Conservation (phyloP, 2,797 vertebrate genomes). For the Pelodytes ibericus region DNA sequence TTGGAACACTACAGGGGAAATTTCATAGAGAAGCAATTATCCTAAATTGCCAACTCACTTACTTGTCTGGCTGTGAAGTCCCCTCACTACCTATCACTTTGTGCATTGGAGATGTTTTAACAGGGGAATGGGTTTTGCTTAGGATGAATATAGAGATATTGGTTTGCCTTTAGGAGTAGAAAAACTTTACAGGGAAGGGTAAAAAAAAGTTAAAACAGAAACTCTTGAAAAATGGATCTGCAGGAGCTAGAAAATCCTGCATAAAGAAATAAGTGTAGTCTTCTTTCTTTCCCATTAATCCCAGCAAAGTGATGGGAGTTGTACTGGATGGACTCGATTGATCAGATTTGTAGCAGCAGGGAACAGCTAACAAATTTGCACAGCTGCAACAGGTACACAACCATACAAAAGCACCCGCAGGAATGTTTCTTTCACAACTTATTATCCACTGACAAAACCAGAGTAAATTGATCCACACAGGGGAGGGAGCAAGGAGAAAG, state of each 20-base stretch:
- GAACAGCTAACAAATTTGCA: not conserved
- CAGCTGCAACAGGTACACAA: conserved; percentile 22
- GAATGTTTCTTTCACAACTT: not conserved
- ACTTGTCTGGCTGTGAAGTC: conserved; percentile 19
- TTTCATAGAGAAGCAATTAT: conserved; percentile 47
- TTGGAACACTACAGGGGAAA: conserved; percentile 43
- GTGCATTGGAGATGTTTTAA: not conserved
- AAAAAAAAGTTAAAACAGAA: not conserved
- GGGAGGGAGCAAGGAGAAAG: conserved; percentile 8
- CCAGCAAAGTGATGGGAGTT: not conserved
- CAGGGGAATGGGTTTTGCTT: not conserved
- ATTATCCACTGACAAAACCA: not conserved
- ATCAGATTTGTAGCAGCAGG: not conserved
- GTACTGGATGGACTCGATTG: not conserved
- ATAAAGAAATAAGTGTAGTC: too few species aligned
- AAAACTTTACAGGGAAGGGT: not conserved
- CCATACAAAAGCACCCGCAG: not conserved
- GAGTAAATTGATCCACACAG: conserved; percentile 13
- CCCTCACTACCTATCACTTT: conserved; percentile 13
- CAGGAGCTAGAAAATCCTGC: too few species aligned
- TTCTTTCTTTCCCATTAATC: not conserved
- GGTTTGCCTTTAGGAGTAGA: not conserved
- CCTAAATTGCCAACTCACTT: conserved; percentile 28
- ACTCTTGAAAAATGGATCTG: not conserved
- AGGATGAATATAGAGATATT: not conserved